These are phyloP conservation scores for Lomographa bimaculata DNA, from an alignment of 2,888 invertebrate genomes.

Conservation along the genomic window DNA sequence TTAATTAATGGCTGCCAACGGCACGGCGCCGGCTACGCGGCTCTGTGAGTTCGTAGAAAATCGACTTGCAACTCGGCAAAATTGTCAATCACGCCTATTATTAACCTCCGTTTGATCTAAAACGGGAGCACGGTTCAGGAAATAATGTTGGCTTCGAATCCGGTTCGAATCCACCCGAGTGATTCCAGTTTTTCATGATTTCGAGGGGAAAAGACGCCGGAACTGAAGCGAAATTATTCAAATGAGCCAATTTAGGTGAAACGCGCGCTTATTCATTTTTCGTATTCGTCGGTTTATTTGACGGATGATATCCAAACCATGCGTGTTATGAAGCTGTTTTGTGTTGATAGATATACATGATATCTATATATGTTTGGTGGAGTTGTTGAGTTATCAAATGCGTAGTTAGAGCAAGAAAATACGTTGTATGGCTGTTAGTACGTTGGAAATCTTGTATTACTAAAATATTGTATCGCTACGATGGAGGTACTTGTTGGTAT, in stretches of 20 bases:
- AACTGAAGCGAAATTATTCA: constrained; percentile 35
- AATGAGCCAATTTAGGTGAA: constrained; percentile 35
- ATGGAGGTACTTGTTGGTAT: no score
- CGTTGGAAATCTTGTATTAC: no score
- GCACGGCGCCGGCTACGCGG: constrained; percentile 11
- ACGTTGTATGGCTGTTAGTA: no score
- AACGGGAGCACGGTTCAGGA: constrained; percentile 24
- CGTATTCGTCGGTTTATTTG: constrained; percentile 24
- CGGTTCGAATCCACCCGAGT: constrained; percentile 23
- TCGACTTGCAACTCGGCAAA: constrained; percentile 26
- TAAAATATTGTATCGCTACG: no score
- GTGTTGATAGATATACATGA: constrained; percentile 1
- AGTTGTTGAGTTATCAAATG: no score
- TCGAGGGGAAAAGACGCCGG: constrained; percentile 28
- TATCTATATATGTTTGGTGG: no score
- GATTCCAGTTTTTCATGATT: constrained; percentile 33
- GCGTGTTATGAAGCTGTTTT: constrained; percentile 10
- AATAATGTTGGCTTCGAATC: constrained; percentile 31
- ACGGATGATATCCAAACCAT: constrained; percentile 18
- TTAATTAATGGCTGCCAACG: constrained; percentile 30
- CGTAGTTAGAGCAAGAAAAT: no score
- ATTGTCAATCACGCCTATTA: constrained; percentile 32
- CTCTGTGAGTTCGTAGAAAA: constrained; percentile 22
- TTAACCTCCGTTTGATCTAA: constrained; percentile 28
- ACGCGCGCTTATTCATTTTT: constrained; percentile 30